Base-by-base conservation (phyloP, 2,113 vertebrate genomes). In the Phylloscopus trochiloides region DNA sequence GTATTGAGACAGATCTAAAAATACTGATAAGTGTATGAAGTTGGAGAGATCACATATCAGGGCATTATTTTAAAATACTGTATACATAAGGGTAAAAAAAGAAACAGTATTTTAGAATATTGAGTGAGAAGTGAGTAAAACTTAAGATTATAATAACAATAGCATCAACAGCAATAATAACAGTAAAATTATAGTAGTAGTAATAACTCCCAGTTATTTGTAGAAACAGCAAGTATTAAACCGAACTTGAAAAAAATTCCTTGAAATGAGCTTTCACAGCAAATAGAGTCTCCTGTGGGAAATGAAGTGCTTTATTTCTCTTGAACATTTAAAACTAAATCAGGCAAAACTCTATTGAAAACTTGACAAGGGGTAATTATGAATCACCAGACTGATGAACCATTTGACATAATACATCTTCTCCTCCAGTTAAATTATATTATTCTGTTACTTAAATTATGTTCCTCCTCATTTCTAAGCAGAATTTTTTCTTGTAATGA, bases 321-420 rank as follows among this genome's bases (percentile, higher is more conserved):
- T 72, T 52, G 80, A 83, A 91, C 76, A 57, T 65, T 91, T 93
- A 91, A 94, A 85, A 88, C 57, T 50, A 75, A 91, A 88, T 86
- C 43, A 92, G 34, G 66, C 24, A 78, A 85, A 91, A 89, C 63
- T 70, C 70, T 62, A 26, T 32, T 77, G 65, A 77, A 91, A 91
- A 81, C 15, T 78, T 90, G 92, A 87, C 65, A 90, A 93, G 55
- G 12, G 75, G 14, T 51, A 93, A 71, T 87, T 94, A 90, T 54
- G 71, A 78, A 86, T 92, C 79, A 90, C 61, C 68, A 92, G 40
- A 77, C 38, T 92, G 73, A 87, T 95, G 65, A 94, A 77, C 65
- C 54, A 57, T 91, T 52, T 91, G 73, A 91, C 84, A 92, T 66
- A 89, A 84, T 73, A 93, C 51, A 84, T 91, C 48, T 89, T 94